phyloP scores from a whole-genome alignment of 2,113 vertebrate genomes.

The Elephantulus edwardii region DNA sequence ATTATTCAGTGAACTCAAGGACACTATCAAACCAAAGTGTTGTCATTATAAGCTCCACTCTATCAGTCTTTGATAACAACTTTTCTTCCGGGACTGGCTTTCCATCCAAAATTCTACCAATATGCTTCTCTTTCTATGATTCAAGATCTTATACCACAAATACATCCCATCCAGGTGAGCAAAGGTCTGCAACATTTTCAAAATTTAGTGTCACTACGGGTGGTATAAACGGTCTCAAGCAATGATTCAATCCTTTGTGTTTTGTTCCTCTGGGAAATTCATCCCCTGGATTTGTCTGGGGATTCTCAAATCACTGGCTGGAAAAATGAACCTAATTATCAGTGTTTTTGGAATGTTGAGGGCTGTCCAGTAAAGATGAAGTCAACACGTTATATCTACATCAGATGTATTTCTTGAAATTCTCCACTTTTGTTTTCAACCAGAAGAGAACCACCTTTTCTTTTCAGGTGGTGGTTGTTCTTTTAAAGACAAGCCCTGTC shows the following conservation, averaged over 20 bases:
- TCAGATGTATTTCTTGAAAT: conserved; percentile 21
- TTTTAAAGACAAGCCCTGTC: neutral
- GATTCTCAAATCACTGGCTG: neutral
- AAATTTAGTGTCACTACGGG: conserved; percentile 31
- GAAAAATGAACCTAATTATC: conserved; percentile 45
- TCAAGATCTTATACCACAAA: neutral
- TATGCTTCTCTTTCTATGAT: conserved; percentile 8
- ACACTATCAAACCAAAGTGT: neutral
- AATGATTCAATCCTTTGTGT: conserved; percentile 30
- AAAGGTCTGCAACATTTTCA: neutral
- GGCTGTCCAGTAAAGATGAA: conserved; percentile 26
- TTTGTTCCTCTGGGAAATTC: conserved; percentile 13
- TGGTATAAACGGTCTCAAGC: conserved; percentile 26
- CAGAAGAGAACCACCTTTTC: neutral
- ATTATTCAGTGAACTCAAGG: conserved; percentile 43
- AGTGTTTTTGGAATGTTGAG: neutral
- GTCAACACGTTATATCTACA: conserved; percentile 22
- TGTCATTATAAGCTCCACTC: neutral
- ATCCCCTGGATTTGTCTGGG: conserved; percentile 19
- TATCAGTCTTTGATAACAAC: conserved; percentile 22
- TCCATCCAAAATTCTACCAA: conserved; percentile 29
- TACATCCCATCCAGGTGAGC: neutral
- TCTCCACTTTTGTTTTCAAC: neutral
- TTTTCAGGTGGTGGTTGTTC: neutral
- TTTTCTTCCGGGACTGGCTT: conserved; percentile 37